phyloP scores from a whole-genome alignment of 2,888 invertebrate species.

The Polydrusus tereticollis region DNA sequence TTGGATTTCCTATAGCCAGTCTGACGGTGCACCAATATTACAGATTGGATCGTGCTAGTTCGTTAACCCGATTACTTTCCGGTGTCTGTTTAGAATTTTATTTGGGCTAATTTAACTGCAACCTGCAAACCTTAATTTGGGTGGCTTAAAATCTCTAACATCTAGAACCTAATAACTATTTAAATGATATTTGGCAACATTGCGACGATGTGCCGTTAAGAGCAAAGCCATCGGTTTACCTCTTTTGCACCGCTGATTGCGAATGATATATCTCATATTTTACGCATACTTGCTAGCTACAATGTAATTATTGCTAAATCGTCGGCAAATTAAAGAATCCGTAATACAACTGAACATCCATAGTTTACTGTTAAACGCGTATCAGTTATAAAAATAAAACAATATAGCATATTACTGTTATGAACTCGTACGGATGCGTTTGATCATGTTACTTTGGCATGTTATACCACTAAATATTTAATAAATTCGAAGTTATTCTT shows the following conservation, averaged over 20 bases:
- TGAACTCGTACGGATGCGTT: conserved; percentile 9
- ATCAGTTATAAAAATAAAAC: conserved; percentile 41
- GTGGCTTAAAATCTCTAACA: too few species aligned
- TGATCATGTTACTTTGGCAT: too few species aligned
- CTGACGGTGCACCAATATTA: too few species aligned
- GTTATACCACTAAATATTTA: too few species aligned
- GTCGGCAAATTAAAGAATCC: conserved; percentile 47
- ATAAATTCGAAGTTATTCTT: too few species aligned
- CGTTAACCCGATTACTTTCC: too few species aligned
- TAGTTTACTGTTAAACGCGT: conserved; percentile 44
- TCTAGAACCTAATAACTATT: too few species aligned
- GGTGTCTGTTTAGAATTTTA: too few species aligned
- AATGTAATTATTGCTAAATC: conserved; percentile 50
- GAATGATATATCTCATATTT: conserved; percentile 55
- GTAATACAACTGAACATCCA: conserved; percentile 47
- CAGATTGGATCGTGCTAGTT: too few species aligned
- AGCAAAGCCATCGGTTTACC: conserved; percentile 65
- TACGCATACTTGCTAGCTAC: conserved; percentile 50
- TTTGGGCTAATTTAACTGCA: too few species aligned
- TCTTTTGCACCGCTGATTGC: conserved; percentile 55
- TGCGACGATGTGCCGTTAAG: conserved; percentile 61
- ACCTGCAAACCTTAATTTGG: too few species aligned
- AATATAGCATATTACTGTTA: conserved; percentile 39
- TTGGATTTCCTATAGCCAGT: too few species aligned
- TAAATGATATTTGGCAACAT: conserved; percentile 40